Percentiles rank a stretch among this genome's conserved stretches.
Conservation (phyloP, 2,888 invertebrate species). For the Macaria notata region DNA sequence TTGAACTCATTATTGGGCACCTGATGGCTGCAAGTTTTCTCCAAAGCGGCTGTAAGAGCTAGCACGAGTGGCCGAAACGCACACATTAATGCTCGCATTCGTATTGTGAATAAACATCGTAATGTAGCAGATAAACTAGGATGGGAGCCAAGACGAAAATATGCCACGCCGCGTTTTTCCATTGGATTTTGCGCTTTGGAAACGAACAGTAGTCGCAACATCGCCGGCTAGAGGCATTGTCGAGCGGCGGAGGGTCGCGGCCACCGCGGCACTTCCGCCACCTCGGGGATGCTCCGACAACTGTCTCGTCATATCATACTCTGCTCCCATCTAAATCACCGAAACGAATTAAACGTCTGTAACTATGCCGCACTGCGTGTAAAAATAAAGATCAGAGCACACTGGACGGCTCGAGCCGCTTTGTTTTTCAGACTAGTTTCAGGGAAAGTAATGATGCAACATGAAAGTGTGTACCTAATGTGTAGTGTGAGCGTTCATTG, state of each 20-base stretch:
- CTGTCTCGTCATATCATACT: conserved; percentile 2
- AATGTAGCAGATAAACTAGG: conserved; percentile 83
- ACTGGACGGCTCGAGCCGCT: conserved; percentile 31
- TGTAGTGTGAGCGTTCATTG: conserved; percentile 45
- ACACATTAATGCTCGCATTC: conserved; percentile 79
- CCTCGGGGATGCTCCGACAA: too few species aligned
- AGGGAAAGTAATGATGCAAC: conserved; percentile 36
- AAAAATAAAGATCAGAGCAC: conserved; percentile 40
- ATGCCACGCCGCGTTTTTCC: conserved; percentile 81
- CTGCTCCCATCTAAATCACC: conserved; percentile 20
- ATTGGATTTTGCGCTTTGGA: conserved; percentile 79
- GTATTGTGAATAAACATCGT: conserved; percentile 83
- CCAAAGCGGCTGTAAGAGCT: conserved; percentile 41
- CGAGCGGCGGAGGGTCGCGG: conserved; percentile 47
- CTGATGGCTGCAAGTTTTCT: conserved; percentile 38
- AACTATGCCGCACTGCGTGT: conserved; percentile 41
- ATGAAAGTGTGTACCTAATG: conserved; percentile 58
- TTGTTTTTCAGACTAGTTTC: conserved; percentile 22
- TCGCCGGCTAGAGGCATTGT: conserved; percentile 62
- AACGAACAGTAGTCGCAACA: conserved; percentile 68
- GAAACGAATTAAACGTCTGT: conserved; percentile 26
- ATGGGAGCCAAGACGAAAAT: conserved; percentile 83
- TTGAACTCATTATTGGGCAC: conserved; percentile 21
- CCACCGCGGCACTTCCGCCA: too few species aligned
- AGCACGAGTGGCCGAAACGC: conserved; percentile 68